Base-by-base conservation (phyloP, 2,888 invertebrate genomes). In the Pyrgus malvae region DNA sequence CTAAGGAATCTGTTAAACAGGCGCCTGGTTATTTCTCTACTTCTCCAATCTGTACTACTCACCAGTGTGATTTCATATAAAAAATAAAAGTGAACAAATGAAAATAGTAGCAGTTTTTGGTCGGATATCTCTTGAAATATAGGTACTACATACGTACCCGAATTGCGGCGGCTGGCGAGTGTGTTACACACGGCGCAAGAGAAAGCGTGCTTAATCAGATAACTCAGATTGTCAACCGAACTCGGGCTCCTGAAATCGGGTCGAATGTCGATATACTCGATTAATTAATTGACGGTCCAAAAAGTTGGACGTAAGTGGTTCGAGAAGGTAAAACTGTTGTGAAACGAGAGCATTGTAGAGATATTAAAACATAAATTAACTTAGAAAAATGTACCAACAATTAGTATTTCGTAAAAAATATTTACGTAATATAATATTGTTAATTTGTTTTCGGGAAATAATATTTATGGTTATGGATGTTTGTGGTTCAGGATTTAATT, bases 201-300 rank as follows among this genome's bases (percentile, higher is more conserved):
- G 90, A 90, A 90, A 90, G 89, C 89, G 88, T 85, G 85, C 83
- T 89, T 85, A 82, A 90, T 90, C 89, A 89, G 90, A 89, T 88
- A 90, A 87, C 81, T 84, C 81, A 85, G 82, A 87, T 89, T 88
- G 89, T 89, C 90, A 89, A 89, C 86, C 83, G 79, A 78, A 66
- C 59, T 62, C 81, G 79, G 61, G 83, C 87, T 86, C 86, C 89
- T 87, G 89, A 87, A 90, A 88, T 85, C 85, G 85, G 90, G 88
- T 88, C 89, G 85, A 84, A 83, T 85, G 87, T 89, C 88, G 88
- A 87, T 88, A 87, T 83, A 87, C 85, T 84, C 88, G 83, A 84
- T 87, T 88, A 86, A 89, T 90, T 90, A 88, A 85, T 85, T 84
- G 88, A 84, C 87, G 83, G 78, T 72, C 83, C 84, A 78, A 83